A percentile compares a stretch with the other conserved stretches of the same genome.
phyloP scores from a whole-genome alignment of 2,797 vertebrate species.

The Amphiprion clarkii region DNA sequence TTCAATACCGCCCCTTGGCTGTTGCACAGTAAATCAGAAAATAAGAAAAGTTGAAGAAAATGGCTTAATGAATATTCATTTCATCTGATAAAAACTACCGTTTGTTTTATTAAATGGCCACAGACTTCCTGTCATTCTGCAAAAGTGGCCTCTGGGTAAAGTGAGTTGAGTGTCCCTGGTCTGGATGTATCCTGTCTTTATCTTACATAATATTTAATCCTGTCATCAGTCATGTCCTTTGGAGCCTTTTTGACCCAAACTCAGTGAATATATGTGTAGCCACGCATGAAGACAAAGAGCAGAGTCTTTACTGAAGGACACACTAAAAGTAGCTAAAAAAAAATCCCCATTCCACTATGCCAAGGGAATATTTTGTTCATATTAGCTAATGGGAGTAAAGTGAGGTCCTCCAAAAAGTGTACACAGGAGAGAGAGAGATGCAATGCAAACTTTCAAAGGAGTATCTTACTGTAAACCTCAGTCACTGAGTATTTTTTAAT shows the following conservation, averaged over 20 bases:
- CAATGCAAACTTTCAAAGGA: background rate
- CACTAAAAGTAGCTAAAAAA: constrained; percentile 31
- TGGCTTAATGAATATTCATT: too few species aligned
- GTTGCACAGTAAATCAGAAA: too few species aligned
- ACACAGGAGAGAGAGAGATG: constrained; percentile 6
- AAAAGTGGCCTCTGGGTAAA: too few species aligned
- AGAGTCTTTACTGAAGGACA: constrained; percentile 46
- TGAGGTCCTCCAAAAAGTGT: constrained; percentile 7
- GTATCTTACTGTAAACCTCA: background rate
- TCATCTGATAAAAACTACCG: too few species aligned
- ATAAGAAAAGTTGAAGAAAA: too few species aligned
- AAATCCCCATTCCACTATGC: constrained; percentile 3
- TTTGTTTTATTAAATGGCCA: too few species aligned
- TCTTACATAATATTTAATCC: constrained; percentile 34
- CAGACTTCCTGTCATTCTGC: too few species aligned
- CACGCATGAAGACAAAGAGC: constrained; percentile 49
- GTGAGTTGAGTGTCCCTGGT: background rate
- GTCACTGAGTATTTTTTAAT: background rate
- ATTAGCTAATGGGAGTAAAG: constrained; percentile 37
- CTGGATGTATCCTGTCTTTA: constrained; percentile 2
- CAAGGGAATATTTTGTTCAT: constrained; percentile 36
- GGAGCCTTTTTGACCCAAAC: constrained; percentile 49
- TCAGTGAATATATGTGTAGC: constrained; percentile 52
- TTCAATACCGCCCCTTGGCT: too few species aligned
- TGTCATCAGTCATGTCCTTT: constrained; percentile 51